A percentile compares a stretch with the other conserved stretches of the same genome.
Conservation (phyloP, 2,797 vertebrate species). For the Cirrhinus mrigala region DNA sequence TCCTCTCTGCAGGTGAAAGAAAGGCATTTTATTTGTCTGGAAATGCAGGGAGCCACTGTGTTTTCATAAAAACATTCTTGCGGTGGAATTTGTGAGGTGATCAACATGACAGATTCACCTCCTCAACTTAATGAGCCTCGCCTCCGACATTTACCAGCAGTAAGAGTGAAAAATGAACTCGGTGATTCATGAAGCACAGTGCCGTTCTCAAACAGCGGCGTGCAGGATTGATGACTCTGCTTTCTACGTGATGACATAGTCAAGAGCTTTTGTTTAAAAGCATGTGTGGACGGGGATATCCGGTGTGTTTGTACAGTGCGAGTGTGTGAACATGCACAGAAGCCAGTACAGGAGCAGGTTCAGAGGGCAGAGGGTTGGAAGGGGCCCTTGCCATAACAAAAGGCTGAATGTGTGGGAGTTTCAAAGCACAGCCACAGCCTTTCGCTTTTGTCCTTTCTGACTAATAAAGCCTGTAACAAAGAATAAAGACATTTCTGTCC, state of each 20-base stretch:
- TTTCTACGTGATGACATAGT: conserved; percentile 20
- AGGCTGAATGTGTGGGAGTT: conserved; percentile 20
- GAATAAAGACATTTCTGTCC: neutral
- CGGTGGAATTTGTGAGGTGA: conserved; percentile 65
- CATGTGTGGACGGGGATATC: conserved; percentile 1
- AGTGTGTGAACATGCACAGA: conserved; percentile 11
- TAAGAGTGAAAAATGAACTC: conserved; percentile 60
- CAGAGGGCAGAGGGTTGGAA: conserved; percentile 16
- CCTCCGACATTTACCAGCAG: conserved; percentile 55
- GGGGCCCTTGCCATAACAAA: conserved; percentile 14
- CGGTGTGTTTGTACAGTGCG: neutral
- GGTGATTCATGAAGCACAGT: conserved; percentile 65
- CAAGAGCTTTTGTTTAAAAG: conserved; percentile 31
- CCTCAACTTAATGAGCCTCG: conserved; percentile 66
- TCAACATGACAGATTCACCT: conserved; percentile 61
- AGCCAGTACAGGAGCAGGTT: conserved; percentile 13
- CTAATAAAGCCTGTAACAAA: conserved; percentile 29
- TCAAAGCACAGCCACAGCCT: conserved; percentile 13
- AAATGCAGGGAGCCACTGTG: conserved; percentile 2
- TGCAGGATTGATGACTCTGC: conserved; percentile 52
- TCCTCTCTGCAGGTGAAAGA: conserved; percentile 50
- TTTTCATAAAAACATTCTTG: conserved; percentile 35
- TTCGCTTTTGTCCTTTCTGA: neutral
- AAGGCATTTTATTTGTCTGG: conserved; percentile 55
- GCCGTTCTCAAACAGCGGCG: conserved; percentile 51